These are phyloP conservation scores for Nymphicus hollandicus DNA, from an alignment of 2,113 vertebrate genomes.

Conservation along the genomic window DNA sequence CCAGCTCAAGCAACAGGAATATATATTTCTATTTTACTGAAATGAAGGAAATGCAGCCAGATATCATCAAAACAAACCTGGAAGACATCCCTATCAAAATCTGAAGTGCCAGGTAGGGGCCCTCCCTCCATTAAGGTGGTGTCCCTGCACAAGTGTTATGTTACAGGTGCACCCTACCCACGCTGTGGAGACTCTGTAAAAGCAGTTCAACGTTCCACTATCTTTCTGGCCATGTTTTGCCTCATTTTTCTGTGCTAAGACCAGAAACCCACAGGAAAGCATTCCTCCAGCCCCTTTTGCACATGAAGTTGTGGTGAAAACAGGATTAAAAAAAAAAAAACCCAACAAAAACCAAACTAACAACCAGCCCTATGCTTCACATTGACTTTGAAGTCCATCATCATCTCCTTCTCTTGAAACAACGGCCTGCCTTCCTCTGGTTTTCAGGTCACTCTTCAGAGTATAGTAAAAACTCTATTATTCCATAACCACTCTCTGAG, in stretches of 20 bases:
- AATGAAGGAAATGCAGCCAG: background rate
- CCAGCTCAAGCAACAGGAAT: background rate
- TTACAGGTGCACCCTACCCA: background rate
- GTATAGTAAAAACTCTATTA: accelerated
- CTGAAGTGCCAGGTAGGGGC: background rate
- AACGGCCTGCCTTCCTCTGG: background rate
- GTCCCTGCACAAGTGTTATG: background rate
- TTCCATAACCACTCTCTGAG: background rate
- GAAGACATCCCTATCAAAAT: background rate
- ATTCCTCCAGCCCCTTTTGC: background rate
- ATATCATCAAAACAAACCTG: background rate
- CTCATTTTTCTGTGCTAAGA: background rate
- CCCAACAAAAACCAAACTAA: background rate
- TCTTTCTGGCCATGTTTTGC: background rate
- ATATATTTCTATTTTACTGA: background rate
- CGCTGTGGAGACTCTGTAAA: background rate
- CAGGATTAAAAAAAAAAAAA: background rate
- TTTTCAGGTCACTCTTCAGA: background rate
- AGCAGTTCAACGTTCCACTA: background rate
- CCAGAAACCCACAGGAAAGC: background rate
- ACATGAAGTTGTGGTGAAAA: background rate
- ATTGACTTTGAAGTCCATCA: background rate
- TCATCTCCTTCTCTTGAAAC: background rate
- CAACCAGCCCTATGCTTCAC: background rate
- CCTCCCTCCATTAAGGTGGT: background rate